Base-by-base conservation (phyloP, 1,140 invertebrate genomes). In the Ridgeia piscesae region DNA sequence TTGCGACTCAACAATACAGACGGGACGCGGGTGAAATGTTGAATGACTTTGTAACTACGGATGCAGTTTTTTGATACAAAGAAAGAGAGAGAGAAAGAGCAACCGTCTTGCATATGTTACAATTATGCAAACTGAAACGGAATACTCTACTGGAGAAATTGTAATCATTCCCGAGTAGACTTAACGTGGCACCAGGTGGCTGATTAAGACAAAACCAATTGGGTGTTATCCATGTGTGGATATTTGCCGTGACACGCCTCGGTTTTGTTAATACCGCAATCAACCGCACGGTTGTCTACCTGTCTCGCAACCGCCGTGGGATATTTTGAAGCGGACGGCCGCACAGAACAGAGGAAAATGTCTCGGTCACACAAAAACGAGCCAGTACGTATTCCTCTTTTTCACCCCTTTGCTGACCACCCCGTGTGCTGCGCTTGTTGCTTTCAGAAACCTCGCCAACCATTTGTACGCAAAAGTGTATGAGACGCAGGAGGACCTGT, bases 401-500 rank as follows among this genome's bases (percentile, higher is more conserved):
- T 77, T 77, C 27, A 77, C 58, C 58, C 58, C 4, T 77, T 77
- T 77, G 58, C 4, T 77, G 27, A 77, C 58, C 58, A 21, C 58
- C 58, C 58, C 89, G 50, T 89, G 35, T 92, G 91, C 93, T 92
- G 92, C 93, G 91, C 92, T 91, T 94, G 50, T 94, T 90, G 89
- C 94, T 95, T 95, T 33, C 96, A 98, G 97, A 96, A 97, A 97
- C 95, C 96, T 97, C 92, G 98, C 99, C 95, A 97, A 97, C 91
- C 97, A 97, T 94, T 96, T 98, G 42, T 98, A 97, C 96, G 98
- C 98, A 94, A 99, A 99, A 97, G 98, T 98, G 92, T 99, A 99
- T 95, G 98, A 99, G 96, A 96, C 98, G 34, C 98, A 99, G 96
- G 98, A 99, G 96, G 98, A 99, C 94, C 98, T 99, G 95, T 98